Evolutionary conservation across 2,113 vertebrate species (phyloP).

Genomic region (Petaurus breviceps): DNA sequence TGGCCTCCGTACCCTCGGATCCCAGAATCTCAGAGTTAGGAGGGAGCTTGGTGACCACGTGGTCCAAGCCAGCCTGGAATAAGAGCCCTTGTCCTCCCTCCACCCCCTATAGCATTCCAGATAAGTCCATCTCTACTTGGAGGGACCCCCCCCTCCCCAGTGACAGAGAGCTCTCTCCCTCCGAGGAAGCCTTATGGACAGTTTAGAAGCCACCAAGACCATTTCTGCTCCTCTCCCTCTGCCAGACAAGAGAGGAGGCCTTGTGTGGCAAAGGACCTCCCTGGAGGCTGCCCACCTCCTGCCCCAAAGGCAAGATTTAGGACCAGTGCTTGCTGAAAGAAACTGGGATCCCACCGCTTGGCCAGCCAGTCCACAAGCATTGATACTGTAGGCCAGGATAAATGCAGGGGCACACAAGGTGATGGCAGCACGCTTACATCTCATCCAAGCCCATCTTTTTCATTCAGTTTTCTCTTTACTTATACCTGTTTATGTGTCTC

Average conservation of each 20-base stretch:
- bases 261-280: too few species aligned
- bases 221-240: background rate
- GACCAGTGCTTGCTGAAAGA: fast-evolving
- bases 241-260: too few species aligned
- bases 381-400: too few species aligned
- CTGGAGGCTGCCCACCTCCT: background rate
- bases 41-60: background rate
- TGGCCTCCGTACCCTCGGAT: background rate
- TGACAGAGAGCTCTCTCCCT: background rate
- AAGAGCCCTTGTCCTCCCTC: too few species aligned
- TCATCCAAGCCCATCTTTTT: too few species aligned
- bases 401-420: too few species aligned
- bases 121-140: background rate
- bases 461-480: background rate
- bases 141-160: background rate
- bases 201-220: background rate
- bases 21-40: background rate
- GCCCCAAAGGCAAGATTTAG: background rate
- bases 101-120: background rate
- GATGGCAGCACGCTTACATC: background rate
- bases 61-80: background rate
- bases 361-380: background rate
- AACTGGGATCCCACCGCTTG: background rate
- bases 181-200: background rate
- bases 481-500: background rate